Percentiles rank a stretch among this genome's conserved stretches.
Conservation (phyloP, 2,888 invertebrate genomes). For the Stramonita haemastoma region DNA sequence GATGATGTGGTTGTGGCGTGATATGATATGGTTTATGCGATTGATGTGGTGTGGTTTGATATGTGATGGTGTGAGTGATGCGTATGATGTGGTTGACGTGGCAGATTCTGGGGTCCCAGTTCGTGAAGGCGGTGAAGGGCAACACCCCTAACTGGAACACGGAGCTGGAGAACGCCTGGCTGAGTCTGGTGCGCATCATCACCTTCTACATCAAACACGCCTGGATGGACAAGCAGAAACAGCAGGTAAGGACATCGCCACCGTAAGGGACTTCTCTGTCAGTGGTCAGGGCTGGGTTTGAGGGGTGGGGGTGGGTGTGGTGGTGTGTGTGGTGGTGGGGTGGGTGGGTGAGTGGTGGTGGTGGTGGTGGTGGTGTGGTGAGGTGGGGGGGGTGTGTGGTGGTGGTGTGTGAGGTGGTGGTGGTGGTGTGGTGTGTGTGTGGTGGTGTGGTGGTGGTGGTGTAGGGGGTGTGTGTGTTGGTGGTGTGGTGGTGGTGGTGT, state of each 20-base stretch:
- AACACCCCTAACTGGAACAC: constrained; percentile 53
- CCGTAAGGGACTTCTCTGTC: not conserved
- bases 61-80: no score
- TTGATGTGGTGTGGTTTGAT: no score
- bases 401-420: not conserved
- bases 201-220: constrained; percentile 59
- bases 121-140: constrained; percentile 56
- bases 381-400: not conserved
- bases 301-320: no score
- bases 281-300: not conserved
- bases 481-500: no score
- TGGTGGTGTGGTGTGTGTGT: not conserved
- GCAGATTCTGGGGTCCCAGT: constrained; percentile 62
- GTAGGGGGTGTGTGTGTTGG: no score
- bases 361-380: no score
- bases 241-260: not conserved
- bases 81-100: no score
- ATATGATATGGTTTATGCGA: no score
- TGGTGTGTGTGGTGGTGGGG: not conserved
- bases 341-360: no score
- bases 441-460: no score
- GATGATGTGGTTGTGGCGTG: no score
- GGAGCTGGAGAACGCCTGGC: constrained; percentile 57
- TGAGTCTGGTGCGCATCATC: constrained; percentile 54
- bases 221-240: constrained; percentile 43